phyloP scores from a whole-genome alignment of 2,797 vertebrate species.

The Rhinichthys osculus region DNA sequence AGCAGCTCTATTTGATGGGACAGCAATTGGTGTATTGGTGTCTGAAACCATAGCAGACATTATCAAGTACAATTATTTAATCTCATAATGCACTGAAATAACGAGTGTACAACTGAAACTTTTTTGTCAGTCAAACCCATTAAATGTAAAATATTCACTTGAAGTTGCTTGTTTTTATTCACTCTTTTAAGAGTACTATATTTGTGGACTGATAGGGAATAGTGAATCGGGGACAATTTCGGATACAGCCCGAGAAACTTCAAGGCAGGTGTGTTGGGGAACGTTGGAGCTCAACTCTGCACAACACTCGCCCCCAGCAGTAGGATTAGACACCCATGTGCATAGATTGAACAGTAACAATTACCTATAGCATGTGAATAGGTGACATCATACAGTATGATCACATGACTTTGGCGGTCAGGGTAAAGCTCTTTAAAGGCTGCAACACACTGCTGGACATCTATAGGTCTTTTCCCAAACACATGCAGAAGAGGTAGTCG shows the following conservation, averaged over 20 bases:
- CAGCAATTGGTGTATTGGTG: not conserved
- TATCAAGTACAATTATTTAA: not conserved
- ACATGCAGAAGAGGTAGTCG: conserved; percentile 84
- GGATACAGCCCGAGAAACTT: not conserved
- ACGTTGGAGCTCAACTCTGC: not conserved
- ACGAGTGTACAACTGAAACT: not conserved
- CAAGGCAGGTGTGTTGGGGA: not conserved
- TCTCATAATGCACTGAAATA: not conserved
- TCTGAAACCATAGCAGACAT: not conserved
- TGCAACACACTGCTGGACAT: conserved; percentile 76
- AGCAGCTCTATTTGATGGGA: not conserved
- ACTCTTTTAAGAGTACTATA: not conserved
- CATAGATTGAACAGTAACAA: not conserved
- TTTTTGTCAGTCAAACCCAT: not conserved
- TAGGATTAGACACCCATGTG: not conserved
- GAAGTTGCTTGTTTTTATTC: not conserved
- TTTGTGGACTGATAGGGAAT: not conserved
- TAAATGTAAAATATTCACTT: not conserved
- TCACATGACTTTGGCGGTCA: conserved; percentile 74
- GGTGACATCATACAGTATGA: conserved; percentile 87
- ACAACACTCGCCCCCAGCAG: not conserved
- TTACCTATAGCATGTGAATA: conserved; percentile 79
- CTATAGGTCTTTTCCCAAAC: conserved; percentile 75
- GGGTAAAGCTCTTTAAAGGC: conserved; percentile 82
- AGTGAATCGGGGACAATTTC: not conserved